Evolutionary conservation across 2,797 vertebrate genomes (phyloP).

Genomic region (Melanotaenia maccullochi): DNA sequence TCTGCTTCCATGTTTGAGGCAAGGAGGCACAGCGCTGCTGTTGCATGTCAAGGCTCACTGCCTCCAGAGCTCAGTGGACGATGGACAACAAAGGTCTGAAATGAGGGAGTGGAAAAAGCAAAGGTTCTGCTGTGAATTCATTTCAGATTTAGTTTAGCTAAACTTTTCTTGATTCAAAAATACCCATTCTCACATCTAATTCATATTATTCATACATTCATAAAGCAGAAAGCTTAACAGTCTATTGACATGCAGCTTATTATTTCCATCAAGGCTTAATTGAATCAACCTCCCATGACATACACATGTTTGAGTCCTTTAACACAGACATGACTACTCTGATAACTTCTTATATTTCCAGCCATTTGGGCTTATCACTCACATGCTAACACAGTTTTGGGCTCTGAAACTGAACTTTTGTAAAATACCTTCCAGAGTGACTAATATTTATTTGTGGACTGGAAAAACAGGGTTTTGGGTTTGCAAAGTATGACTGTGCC

Average conservation of each 20-base stretch:
- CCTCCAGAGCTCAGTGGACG: constrained; percentile 32
- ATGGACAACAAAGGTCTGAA: constrained; percentile 9
- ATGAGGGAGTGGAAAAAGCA: not conserved
- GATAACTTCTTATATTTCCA: not conserved
- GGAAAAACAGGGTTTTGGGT: too few relatives aligned
- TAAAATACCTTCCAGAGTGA: not conserved
- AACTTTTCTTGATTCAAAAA: not conserved
- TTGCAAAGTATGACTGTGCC: too few relatives aligned
- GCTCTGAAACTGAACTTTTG: not conserved
- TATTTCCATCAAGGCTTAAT: too few relatives aligned
- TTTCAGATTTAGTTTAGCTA: not conserved
- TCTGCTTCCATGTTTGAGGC: constrained; percentile 58
- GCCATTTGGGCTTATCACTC: not conserved
- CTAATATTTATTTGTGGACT: not conserved
- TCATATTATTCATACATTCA: not conserved
- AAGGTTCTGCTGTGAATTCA: not conserved
- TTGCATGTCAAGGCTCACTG: constrained; percentile 73
- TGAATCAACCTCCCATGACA: not conserved
- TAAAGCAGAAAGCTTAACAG: not conserved
- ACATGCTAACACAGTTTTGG: not conserved
- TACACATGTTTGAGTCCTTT: not conserved
- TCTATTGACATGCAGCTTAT: not conserved
- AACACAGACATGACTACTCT: not conserved
- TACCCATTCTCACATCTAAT: not conserved
- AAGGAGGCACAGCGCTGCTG: constrained; percentile 48